Evolutionary conservation across 2,888 invertebrate species (phyloP), one percentile per base, ranked within the genome.

Genomic region (Drosophila formosana): DNA sequence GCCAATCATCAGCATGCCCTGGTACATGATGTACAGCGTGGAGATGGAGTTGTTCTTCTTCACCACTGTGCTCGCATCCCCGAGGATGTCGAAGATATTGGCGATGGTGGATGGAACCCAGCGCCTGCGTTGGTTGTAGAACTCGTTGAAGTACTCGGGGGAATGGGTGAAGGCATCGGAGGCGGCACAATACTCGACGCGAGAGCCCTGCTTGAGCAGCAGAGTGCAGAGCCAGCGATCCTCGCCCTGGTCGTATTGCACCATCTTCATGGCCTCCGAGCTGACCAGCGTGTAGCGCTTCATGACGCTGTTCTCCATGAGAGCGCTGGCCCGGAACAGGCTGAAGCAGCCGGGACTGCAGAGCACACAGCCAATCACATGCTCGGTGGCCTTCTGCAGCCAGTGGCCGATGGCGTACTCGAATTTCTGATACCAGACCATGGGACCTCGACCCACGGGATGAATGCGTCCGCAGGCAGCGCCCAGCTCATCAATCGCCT

Each of bases 21-120:
- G 96, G 91, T 97, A 97, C 23, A 93, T 85, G 67, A 97, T 95
- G 86, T 97, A 97, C 0, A 95, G 93, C 84, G 94, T 94, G 0
- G 98, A 98, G 85, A 99, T 98, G 88, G 97, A 97, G 84, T 98
- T 97, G 90, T 99, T 99, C 55, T 96, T 94, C 89, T 94, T 93
- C 23, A 98, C 95, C 2, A 97, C 97, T 69, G 95, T 94, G 80
- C 96, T 95, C 73, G 96, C 95, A 90, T 97, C 96, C 8, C 94
- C 93, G 0, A 98, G 93, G 65, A 99, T 93, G 92, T 99, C 98
- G 78, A 98, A 93, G 82, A 98, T 98, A 91, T 99, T 99, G 34
- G 98, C 98, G 92, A 98, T 96, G 0, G 98, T 99, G 1, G 98
- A 98, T 0, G 98, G 98, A 69, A 98, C 97, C 98, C 98, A 99